Evolutionary conservation across 92 coral and sea anemone genomes (phyloP).

Genomic region (Chrysogorgia sp.): DNA sequence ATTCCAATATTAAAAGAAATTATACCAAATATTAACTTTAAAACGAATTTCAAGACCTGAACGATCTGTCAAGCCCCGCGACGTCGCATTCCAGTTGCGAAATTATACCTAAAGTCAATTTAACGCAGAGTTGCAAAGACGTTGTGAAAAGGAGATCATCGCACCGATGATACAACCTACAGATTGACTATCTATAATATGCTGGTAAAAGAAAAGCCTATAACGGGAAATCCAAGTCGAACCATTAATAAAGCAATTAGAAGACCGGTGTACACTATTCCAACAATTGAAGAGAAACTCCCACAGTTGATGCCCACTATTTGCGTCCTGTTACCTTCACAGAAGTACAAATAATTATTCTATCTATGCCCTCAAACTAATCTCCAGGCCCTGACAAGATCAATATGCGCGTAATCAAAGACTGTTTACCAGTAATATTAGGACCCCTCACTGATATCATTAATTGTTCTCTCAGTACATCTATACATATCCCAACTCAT

Average conservation of each 20-base stretch:
- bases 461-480: too few species aligned
- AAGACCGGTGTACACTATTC: slow-evolving; percentile 44
- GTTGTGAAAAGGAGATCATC: slow-evolving; percentile 28
- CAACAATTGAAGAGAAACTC: slow-evolving; percentile 51
- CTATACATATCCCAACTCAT: slow-evolving; percentile 45
- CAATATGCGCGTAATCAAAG: too few species aligned
- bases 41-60: too few species aligned
- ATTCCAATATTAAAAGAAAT: too few species aligned
- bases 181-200: slow-evolving; percentile 36
- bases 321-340: slow-evolving; percentile 12
- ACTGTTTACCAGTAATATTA: too few species aligned
- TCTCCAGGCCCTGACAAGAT: too few species aligned
- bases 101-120: slow-evolving; percentile 20
- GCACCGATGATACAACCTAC: slow-evolving; percentile 35
- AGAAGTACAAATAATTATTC: neutral
- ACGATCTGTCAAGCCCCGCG: slow-evolving; percentile 4
- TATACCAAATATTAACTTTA: too few species aligned
- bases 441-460: neutral
- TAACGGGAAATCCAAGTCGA: slow-evolving; percentile 31
- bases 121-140: slow-evolving; percentile 19
- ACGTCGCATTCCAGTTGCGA: slow-evolving; percentile 28
- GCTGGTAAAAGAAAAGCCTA: slow-evolving; percentile 40
- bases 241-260: too few species aligned
- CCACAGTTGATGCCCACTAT: slow-evolving; percentile 37
- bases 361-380: slow-evolving; percentile 1